phyloP scores from a whole-genome alignment of 2,113 vertebrate genomes.

The Pao palembangensis region DNA sequence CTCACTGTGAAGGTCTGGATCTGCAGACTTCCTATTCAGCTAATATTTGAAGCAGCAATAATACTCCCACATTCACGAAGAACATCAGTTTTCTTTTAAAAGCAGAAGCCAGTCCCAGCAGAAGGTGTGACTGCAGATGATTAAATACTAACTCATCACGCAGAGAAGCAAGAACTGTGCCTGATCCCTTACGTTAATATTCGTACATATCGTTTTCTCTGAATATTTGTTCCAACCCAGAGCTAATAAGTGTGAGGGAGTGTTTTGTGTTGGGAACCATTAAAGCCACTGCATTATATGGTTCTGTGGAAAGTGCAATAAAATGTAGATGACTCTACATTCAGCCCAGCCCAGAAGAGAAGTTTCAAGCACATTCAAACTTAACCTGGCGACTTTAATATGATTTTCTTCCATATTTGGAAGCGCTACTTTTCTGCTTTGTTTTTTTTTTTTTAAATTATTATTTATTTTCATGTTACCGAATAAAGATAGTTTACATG shows the following conservation, averaged over 20 bases:
- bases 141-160: constrained; percentile 49
- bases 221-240: no score
- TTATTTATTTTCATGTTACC: constrained; percentile 74
- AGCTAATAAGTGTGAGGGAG: no score
- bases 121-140: constrained; percentile 20
- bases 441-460: constrained; percentile 59
- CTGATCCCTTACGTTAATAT: constrained; percentile 27
- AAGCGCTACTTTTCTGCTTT: constrained; percentile 61
- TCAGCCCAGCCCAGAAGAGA: constrained; percentile 2
- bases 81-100: constrained; percentile 32
- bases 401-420: constrained; percentile 78
- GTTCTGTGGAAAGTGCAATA: constrained; percentile 63
- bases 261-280: no score
- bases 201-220: no score
- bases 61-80: constrained; percentile 28
- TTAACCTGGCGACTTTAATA: constrained; percentile 34
- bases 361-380: constrained; percentile 23
- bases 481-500: constrained; percentile 53
- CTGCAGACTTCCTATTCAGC: constrained; percentile 25
- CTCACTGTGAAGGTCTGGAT: constrained; percentile 17
- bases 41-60: constrained; percentile 57
- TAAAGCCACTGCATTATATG: constrained; percentile 8
- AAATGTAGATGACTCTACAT: constrained; percentile 20
- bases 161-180: constrained; percentile 66
- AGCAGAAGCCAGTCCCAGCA: constrained; percentile 40